phyloP scores from a whole-genome alignment of 2,113 vertebrate species.

The Pycnonotus jocosus region DNA sequence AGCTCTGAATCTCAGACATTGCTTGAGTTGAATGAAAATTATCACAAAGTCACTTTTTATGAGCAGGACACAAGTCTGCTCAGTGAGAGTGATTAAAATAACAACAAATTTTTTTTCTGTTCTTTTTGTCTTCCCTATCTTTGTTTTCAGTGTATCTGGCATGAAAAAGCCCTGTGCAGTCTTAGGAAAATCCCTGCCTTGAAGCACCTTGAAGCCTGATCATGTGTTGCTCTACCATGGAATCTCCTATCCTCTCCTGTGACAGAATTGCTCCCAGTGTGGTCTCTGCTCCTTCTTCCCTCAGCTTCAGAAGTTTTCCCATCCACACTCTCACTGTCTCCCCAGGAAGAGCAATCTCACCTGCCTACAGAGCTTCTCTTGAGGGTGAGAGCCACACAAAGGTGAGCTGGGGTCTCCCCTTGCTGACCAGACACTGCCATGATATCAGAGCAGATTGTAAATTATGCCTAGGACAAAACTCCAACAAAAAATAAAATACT shows the following conservation, averaged over 20 bases:
- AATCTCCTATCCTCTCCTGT: background rate
- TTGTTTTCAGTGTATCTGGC: background rate
- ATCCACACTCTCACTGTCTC: background rate
- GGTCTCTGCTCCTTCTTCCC: background rate
- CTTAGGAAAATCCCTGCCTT: background rate
- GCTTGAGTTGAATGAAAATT: background rate
- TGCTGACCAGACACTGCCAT: background rate
- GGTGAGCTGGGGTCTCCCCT: background rate
- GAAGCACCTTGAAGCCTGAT: background rate
- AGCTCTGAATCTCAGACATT: background rate
- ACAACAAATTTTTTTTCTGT: background rate
- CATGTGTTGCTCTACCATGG: background rate
- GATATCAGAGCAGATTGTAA: background rate
- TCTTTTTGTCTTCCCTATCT: background rate
- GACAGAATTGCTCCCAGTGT: background rate
- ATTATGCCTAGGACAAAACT: background rate
- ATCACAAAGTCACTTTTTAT: background rate
- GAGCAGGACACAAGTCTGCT: background rate
- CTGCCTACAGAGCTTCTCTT: background rate
- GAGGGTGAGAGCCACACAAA: background rate
- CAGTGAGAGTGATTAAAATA: background rate
- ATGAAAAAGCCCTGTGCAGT: background rate
- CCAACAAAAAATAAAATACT: background rate
- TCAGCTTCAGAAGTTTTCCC: background rate
- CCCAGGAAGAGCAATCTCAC: background rate